Evolutionary conservation across 2,797 vertebrate species (phyloP).

Genomic region (Coccyzus lansbergi): DNA sequence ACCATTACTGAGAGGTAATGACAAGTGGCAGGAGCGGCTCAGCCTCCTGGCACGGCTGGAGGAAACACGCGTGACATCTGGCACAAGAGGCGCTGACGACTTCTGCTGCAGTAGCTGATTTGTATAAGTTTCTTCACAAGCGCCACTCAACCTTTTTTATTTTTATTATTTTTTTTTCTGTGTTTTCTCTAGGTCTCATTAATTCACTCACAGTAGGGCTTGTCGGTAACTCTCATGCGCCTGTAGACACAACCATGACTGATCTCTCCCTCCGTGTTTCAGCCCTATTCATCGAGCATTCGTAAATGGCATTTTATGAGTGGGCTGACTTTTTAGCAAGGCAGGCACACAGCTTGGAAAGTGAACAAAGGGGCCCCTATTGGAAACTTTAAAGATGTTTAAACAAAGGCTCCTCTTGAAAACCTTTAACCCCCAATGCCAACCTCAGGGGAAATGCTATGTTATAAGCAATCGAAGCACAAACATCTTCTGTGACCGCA

Average conservation of each 20-base stretch:
- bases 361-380: conserved; percentile 61
- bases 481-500: conserved; percentile 4
- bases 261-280: neutral
- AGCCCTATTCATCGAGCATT: conserved; percentile 42
- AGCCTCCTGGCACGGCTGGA: neutral
- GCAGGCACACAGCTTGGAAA: conserved; percentile 15
- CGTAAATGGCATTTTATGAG: conserved; percentile 67
- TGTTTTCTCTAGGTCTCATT: neutral
- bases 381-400: conserved; percentile 56
- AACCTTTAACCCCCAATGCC: conserved; percentile 66
- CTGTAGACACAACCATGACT: neutral
- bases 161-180: neutral
- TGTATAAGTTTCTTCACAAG: neutral
- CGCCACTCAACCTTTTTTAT: neutral
- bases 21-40: neutral
- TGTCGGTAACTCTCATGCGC: neutral
- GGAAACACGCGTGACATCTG: neutral
- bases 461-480: conserved; percentile 29
- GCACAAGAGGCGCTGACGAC: neutral
- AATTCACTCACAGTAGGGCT: neutral
- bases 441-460: conserved; percentile 47
- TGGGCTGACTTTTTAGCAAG: conserved; percentile 10
- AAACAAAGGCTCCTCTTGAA: conserved; percentile 67
- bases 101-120: neutral
- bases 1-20: fast-evolving